Base-by-base conservation (phyloP, 1,140 invertebrate species). In the Temnothorax nylanderi region DNA sequence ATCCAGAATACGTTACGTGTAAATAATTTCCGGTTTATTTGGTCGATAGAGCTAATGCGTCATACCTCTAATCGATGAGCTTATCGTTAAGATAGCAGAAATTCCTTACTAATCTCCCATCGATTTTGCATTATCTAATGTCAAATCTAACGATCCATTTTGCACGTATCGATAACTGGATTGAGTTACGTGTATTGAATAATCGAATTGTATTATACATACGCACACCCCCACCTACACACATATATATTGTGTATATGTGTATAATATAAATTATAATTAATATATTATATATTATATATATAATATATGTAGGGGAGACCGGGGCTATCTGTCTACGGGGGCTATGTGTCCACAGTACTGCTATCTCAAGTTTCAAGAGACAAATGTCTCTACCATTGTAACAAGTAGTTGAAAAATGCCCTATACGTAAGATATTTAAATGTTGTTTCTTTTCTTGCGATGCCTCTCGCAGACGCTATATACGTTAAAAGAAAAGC, bases 81-180 rank as follows among this genome's bases (percentile, higher is more conserved):
- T 77, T 77, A 77, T 77, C 56, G 2, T 32, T n/a, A 44, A 77
- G 16, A 41, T 26, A 26, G 47, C 2, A 77, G 18, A 62, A 77
- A 77, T 77, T 62, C 26, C 26, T 75, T 21, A 13, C 44, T 26
- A 18, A 47, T 76, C 6, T 76, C 4, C 10, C 5, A 62, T 60
- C 37, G 37, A 76, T 76, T 60, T 2, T 44, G 7, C 32, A 4
- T 34, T 60, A 32, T 44, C 54, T 44, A 32, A 76, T 75, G 32
- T 44, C 54, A 44, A 60, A 76, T n/a, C 62, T 18, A 37, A 65
- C 34, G 18, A n/a, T 65, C 16, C 18, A 37, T 10, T 54, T 51
- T 51, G 16, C 26, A 54, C 49, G 49, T 51, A 74, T 74, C 10
- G 32, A 8, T 51, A 49, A 67, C 11, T 67, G 32, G 7, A 41